Conservation (phyloP, 2,797 vertebrate species). For the Ptychadena robeensis region DNA sequence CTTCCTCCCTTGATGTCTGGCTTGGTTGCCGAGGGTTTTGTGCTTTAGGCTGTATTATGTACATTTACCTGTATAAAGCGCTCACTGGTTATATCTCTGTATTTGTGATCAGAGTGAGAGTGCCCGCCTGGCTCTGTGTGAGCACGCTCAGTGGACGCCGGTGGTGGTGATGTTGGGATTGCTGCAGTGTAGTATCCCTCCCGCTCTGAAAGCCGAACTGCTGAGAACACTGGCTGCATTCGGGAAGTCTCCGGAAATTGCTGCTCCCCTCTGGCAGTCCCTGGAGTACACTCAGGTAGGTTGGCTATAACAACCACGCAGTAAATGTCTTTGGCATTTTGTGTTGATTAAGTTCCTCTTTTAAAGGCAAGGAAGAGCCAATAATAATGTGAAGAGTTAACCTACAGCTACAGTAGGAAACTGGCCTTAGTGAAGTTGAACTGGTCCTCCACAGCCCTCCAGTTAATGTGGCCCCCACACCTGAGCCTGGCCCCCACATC, state of each 20-base stretch:
- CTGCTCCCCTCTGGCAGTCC: slow-evolving; percentile 96
- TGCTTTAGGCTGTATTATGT: background rate
- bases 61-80: background rate
- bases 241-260: slow-evolving; percentile 95
- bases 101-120: slow-evolving; percentile 86
- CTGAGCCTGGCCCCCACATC: no score
- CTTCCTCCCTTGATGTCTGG: no score
- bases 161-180: slow-evolving; percentile 93
- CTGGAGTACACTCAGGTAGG: slow-evolving; percentile 95
- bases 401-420: no score
- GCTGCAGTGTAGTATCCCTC: slow-evolving; percentile 93
- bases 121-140: slow-evolving; percentile 93
- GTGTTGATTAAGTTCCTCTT: no score
- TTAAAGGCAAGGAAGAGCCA: no score
- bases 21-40: no score
- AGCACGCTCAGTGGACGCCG: slow-evolving; percentile 97
- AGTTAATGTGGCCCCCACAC: no score
- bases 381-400: no score
- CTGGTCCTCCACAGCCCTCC: no score
- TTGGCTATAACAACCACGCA: background rate
- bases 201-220: slow-evolving; percentile 89
- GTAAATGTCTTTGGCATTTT: background rate
- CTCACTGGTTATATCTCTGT: background rate
- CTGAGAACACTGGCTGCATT: slow-evolving; percentile 91
- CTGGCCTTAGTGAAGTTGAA: no score